Percentiles rank a stretch among this genome's conserved stretches.
These are phyloP conservation scores for Pantherophis guttatus DNA, from an alignment of 2,113 vertebrate genomes.

Conservation along the genomic window DNA sequence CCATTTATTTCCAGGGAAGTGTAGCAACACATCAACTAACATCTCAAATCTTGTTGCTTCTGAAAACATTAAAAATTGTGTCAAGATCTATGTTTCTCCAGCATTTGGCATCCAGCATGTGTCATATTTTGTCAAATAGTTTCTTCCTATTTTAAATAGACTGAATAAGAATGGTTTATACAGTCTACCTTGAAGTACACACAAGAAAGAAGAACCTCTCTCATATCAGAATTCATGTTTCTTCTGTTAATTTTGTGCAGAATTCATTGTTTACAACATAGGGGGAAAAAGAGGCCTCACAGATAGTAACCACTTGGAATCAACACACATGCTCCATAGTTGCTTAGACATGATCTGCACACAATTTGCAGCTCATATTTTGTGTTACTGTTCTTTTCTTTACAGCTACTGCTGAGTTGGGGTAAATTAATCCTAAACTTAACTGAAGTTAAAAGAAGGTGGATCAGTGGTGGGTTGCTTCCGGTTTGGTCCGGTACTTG, in stretches of 20 bases:
- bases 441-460: not conserved
- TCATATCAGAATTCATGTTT: not conserved
- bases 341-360: not conserved
- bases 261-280: not conserved
- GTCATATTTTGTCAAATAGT: not conserved
- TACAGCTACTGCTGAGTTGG: not conserved
- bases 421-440: not conserved
- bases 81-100: conserved; percentile 14
- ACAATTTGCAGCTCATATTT: not conserved
- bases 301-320: not conserved
- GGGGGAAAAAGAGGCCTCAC: not conserved
- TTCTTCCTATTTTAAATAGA: conserved; percentile 7
- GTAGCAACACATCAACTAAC: not conserved
- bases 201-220: not conserved
- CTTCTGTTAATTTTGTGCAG: not conserved
- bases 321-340: not conserved
- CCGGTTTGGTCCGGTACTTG: too few relatives aligned
- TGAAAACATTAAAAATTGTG: conserved; percentile 20
- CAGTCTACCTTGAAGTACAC: conserved; percentile 3
- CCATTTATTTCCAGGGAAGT: conserved; percentile 20
- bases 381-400: not conserved
- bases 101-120: not conserved
- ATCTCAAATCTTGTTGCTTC: conserved; percentile 6
- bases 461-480: not conserved
- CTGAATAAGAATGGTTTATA: not conserved